Percentiles rank a stretch among this genome's conserved stretches.
These are phyloP conservation scores for Camponotus fellah DNA, from an alignment of 2,888 invertebrate species.

Conservation along the genomic window DNA sequence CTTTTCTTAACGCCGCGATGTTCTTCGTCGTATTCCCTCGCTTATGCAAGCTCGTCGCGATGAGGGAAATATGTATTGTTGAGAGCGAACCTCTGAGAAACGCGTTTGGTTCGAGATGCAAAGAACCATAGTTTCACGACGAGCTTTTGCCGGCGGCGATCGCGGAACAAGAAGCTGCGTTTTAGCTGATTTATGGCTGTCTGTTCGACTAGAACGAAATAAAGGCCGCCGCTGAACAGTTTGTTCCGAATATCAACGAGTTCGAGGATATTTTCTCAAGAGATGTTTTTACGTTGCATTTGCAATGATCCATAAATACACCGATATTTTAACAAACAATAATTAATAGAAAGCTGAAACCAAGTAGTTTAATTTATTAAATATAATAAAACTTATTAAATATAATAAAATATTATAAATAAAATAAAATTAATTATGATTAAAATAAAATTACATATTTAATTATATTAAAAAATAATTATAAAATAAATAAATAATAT, in stretches of 20 bases:
- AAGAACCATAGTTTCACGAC: conserved; percentile 35
- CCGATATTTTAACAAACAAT: background rate
- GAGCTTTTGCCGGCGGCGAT: conserved; percentile 40
- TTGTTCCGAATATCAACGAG: conserved; percentile 9
- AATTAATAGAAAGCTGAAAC: background rate
- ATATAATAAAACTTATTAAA: background rate
- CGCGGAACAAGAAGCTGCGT: conserved; percentile 36
- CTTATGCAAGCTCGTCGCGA: conserved; percentile 42
- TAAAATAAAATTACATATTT: too few relatives aligned
- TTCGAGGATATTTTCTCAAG: background rate
- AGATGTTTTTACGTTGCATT: background rate
- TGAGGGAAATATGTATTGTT: conserved; percentile 47
- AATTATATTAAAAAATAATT: too few relatives aligned
- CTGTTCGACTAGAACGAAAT: background rate
- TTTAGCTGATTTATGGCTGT: conserved; percentile 24
- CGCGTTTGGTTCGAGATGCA: conserved; percentile 36
- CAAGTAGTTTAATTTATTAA: background rate
- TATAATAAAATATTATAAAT: too few relatives aligned
- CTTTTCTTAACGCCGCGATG: conserved; percentile 10
- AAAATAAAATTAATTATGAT: too few relatives aligned
- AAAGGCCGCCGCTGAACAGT: conserved; percentile 1
- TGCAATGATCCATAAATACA: background rate
- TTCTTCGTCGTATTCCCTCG: conserved; percentile 25
- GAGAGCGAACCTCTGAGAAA: conserved; percentile 36
- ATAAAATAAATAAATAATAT: too few relatives aligned